These are phyloP conservation scores for Charaxes varanes DNA, from an alignment of 1,140 invertebrate species.

Conservation along the genomic window DNA sequence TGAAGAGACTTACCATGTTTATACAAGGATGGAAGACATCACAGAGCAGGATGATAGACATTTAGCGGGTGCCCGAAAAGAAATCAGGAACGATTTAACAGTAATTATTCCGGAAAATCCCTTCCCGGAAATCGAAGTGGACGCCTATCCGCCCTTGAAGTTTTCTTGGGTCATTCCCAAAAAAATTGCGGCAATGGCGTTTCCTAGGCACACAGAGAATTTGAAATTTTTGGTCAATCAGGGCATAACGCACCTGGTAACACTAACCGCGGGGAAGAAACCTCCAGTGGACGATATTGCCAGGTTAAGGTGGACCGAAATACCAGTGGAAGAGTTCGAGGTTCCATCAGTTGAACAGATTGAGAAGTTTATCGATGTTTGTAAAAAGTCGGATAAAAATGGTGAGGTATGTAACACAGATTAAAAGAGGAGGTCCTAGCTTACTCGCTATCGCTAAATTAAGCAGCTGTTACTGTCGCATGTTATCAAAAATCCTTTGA, in stretches of 20 bases:
- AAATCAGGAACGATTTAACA: slow-evolving; percentile 54
- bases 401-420: slow-evolving; percentile 59
- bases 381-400: slow-evolving; percentile 66
- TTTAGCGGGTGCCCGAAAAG: slow-evolving; percentile 57
- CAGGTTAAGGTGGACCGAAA: slow-evolving; percentile 74
- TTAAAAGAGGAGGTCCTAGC: too few relatives aligned
- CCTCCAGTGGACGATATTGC: slow-evolving; percentile 73
- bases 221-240: slow-evolving; percentile 63
- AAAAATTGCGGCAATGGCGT: slow-evolving; percentile 77
- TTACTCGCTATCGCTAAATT: too few relatives aligned
- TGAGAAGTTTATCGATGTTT: slow-evolving; percentile 77
- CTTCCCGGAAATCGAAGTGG: slow-evolving; percentile 67
- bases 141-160: slow-evolving; percentile 75
- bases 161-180: slow-evolving; percentile 78
- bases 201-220: slow-evolving; percentile 67
- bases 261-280: slow-evolving; percentile 76
- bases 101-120: slow-evolving; percentile 66
- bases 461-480: too few relatives aligned
- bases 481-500: too few relatives aligned
- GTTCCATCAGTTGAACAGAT: slow-evolving; percentile 78
- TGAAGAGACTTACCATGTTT: slow-evolving; percentile 48
- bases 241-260: slow-evolving; percentile 73
- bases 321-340: slow-evolving; percentile 79
- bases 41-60: slow-evolving; percentile 60
- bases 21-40: slow-evolving; percentile 56